Evolutionary conservation across 2,888 invertebrate species (phyloP), one percentile per base, ranked within the genome.

Genomic region (Polylopha cassiicola): DNA sequence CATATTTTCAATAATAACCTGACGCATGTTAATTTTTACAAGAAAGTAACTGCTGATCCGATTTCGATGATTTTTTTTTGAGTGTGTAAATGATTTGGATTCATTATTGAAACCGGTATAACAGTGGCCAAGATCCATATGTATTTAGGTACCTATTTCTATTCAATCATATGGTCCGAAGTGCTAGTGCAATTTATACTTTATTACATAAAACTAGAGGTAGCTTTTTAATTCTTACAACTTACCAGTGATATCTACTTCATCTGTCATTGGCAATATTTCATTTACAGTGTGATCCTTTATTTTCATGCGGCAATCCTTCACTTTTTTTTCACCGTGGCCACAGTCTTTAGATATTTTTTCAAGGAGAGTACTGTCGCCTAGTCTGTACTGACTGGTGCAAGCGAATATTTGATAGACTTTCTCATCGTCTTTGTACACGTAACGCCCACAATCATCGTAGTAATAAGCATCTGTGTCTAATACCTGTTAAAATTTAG

Each of bases 391-490:
- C 1, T 59, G 43, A 43, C 74, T 77, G 1, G 68, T 59, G 52
- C 81, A 82, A 0, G 65, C 44, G 0, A 63, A 69, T 4, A 58
- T 42, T 46, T 79, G 72, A 50, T 81, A 73, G 0, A 71, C 3
- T 41, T 73, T 79, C 8, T 66, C 51, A 0, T 61, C 62, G 2
- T 57, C 41, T 16, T 55, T 32, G 1, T 57, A 11, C 1, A 52
- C 41, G 41, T 74, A 76, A 1, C 79, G 72, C 3, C 84, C 81
- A 27, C 50, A 43, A 3, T 50, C 45, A 34, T 82, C 76, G 48
- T 59, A 75, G 33, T 58, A 71, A 33, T 73, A 74, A 2, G 56
- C 50, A 0, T 55, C 50, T 1, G 51, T 55, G 13, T 62, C 56
- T 1, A 41, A 9, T 1, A 50, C 37, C 73, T 74, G 42, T 20